A percentile compares a stretch with the other conserved stretches of the same genome.
These are phyloP conservation scores for Jacana jacana DNA, from an alignment of 2,113 vertebrate species.

Conservation along the genomic window DNA sequence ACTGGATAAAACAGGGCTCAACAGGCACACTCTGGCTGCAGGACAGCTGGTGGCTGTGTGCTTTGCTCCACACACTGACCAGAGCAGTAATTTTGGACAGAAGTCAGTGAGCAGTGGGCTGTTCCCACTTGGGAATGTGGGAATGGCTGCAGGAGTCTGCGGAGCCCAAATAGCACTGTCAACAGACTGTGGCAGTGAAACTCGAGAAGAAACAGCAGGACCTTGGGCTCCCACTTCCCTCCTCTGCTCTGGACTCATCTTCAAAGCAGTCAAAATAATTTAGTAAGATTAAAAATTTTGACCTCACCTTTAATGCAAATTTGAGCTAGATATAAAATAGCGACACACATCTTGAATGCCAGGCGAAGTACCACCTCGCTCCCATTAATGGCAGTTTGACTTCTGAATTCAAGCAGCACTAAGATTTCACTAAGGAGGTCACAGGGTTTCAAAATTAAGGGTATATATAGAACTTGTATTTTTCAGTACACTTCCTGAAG, in stretches of 20 bases:
- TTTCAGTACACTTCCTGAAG: not conserved
- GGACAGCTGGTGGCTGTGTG: not conserved
- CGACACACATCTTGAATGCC: not conserved
- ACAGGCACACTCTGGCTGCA: not conserved
- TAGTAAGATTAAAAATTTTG: not conserved
- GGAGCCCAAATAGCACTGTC: not conserved
- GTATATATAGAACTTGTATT: not conserved
- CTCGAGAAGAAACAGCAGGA: not conserved
- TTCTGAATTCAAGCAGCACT: not conserved
- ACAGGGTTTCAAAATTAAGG: not conserved
- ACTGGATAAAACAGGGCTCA: not conserved
- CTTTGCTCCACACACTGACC: not conserved
- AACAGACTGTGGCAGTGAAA: not conserved
- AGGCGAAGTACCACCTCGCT: not conserved
- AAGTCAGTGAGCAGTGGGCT: not conserved
- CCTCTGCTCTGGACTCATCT: not conserved
- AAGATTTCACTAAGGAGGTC: not conserved
- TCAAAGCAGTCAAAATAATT: not conserved
- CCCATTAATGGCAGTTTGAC: not conserved
- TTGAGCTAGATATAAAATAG: not conserved
- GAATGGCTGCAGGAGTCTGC: not conserved
- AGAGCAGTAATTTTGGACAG: not conserved
- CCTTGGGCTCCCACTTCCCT: not conserved
- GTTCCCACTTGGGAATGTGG: rapidly evolving
- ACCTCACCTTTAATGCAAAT: not conserved